Evolutionary conservation across 2,113 vertebrate genomes (phyloP), one percentile per base, ranked within the genome.

Genomic region (Prinia subflava): DNA sequence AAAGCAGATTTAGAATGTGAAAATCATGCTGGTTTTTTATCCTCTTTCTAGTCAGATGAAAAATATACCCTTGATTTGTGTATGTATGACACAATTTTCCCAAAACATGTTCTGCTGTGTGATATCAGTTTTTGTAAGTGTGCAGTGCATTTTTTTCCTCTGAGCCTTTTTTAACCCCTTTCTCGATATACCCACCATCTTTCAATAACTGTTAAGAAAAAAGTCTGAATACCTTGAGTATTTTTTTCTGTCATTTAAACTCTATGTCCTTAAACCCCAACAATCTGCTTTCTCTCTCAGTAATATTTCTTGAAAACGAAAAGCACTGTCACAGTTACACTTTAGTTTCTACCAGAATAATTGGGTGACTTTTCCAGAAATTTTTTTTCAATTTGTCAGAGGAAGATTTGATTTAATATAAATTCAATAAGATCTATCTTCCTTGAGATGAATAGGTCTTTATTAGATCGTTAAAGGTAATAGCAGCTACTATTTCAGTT

Each of bases 141-240:
- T 1, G 1, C 8, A 49, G 14, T 33, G 5, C 0, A 0, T 55
- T 22, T 11, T 15, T 90, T 90, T 85, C 33, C 15, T 80, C 24
- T 60, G 27, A 74, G 6, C 28, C 15, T 70, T 86, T 87, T 74
- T 52, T 39, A 91, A 53, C 16, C 10, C 13, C 30, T n/a, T 87
- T 84, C 17, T 9, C 16, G 6, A 21, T 42, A 25, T 46, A 14
- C 10, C 2, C 6, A 41, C 6, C 10, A 60, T 56, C 46, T 83
- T 78, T 71, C 5, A 71, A 67, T 53, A 82, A 55, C 25, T 31
- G 14, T 56, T 84, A 49, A 33, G 35, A 87, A 71, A 82, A 42
- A 75, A 7, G 30, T 35, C 17, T 62, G 27, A 13, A 28, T 78
- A 39, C 5, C 2, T 47, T 78, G 23, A 87, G 62, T 35, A 25